Base-by-base conservation (phyloP, 2,888 invertebrate species). In the Tetranychus piercei region DNA sequence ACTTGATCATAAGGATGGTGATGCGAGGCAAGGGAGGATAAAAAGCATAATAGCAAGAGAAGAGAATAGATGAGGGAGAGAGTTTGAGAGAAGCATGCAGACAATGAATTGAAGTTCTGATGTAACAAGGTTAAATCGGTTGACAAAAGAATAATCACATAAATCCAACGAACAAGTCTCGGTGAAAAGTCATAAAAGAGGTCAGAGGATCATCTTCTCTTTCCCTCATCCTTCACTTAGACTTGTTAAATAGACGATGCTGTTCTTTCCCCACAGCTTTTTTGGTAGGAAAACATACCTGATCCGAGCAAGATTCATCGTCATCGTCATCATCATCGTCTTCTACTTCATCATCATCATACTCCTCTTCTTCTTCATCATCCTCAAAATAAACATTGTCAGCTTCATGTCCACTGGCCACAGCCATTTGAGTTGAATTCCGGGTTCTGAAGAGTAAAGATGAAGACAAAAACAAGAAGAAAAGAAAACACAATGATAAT, bases 261-360 rank as follows among this genome's bases (percentile, higher is more conserved):
- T 34, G 34, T 34, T 34, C 34, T 3, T 34, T 34, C 4, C 34
- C 34, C 34, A 34, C 3, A 34, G 34, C 34, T 34, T 34, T 34
- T 34, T 34, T 34, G 34, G 34, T 34, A 34, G 34, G 34, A 23
- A 20, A 20, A 20, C 34, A 20, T 69, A 69, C 69, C 69, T 75
- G 74, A 45, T 76, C 73, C 23, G 76, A 73, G 55, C 73, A 75
- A 5, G 73, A 75, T 43, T 76, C 72, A 43, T 73, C 75, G 34
- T 76, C 75, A 1, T 76, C 75, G 2, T 72, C 72, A 6, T 75
- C 73, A 2, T 74, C 73, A 11, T 71, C 74, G n/a, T 70, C 75
- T 43, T 75, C 75, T 44, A 23, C 75, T 1, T 73, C 74, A 20
- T 75, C 76, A 15, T 73, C 76, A 8, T 72, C 75, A 66, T 73